phyloP scores from a whole-genome alignment of 2,113 vertebrate genomes.

The Spermophilus dauricus region DNA sequence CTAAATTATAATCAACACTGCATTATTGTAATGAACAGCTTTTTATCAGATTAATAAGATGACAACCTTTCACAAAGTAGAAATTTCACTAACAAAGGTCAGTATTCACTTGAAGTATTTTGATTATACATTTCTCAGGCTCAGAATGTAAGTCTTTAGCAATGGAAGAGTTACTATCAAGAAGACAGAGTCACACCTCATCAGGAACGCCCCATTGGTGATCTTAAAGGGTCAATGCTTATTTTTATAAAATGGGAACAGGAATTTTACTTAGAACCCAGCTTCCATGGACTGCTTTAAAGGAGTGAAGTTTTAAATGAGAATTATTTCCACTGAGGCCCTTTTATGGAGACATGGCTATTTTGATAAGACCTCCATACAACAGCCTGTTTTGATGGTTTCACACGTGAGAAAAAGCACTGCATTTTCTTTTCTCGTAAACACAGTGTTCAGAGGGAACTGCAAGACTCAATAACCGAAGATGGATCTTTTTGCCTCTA shows the following conservation, averaged over 20 bases:
- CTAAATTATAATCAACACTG: not conserved
- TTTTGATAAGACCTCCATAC: not conserved
- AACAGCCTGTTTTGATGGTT: not conserved
- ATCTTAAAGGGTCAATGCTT: not conserved
- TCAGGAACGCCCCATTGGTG: not conserved
- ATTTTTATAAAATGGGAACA: conserved; percentile 2
- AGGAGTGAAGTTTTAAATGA: not conserved
- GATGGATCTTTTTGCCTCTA: not conserved
- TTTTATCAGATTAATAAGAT: conserved; percentile 9
- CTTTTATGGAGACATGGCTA: not conserved
- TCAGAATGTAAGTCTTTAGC: not conserved
- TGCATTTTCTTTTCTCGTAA: not conserved
- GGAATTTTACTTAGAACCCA: not conserved
- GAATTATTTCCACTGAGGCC: not conserved
- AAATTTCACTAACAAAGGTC: not conserved
- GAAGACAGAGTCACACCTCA: not conserved
- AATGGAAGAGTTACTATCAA: not conserved
- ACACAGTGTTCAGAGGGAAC: not conserved
- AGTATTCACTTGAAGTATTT: not conserved
- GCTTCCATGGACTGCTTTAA: not conserved
- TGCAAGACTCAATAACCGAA: not conserved
- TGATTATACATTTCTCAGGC: conserved; percentile 4
- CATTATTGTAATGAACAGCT: not conserved
- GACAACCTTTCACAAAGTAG: not conserved
- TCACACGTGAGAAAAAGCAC: not conserved